Evolutionary conservation across 2,113 vertebrate species (phyloP).

Genomic region (Thinocorus orbignyianus): DNA sequence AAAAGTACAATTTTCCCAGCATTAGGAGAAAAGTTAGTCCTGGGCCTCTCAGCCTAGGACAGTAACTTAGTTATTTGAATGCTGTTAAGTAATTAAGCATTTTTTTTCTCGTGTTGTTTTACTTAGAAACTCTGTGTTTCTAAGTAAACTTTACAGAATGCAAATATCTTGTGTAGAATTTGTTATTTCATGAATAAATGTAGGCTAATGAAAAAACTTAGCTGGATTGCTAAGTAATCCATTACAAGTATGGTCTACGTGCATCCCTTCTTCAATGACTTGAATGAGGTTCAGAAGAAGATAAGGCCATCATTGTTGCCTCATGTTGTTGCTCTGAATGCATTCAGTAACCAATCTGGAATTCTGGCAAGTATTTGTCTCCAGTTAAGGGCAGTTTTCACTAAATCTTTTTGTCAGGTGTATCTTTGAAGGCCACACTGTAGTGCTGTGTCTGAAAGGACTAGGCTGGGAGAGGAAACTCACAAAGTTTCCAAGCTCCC

Average conservation of each 20-base stretch:
- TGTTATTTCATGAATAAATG: neutral
- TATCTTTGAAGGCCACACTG: neutral
- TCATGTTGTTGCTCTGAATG: no score
- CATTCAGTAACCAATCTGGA: neutral
- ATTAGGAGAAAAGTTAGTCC: no score
- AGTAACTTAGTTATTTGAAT: neutral
- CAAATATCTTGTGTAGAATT: neutral
- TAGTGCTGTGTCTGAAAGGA: neutral
- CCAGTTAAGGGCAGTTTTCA: neutral
- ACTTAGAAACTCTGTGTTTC: neutral
- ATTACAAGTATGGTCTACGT: neutral
- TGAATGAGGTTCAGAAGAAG: neutral
- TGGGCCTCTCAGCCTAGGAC: no score
- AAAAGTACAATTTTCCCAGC: no score
- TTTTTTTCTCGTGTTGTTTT: neutral
- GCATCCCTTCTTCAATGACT: neutral
- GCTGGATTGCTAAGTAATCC: neutral
- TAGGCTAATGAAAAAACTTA: neutral
- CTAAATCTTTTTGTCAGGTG: neutral
- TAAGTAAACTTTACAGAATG: neutral
- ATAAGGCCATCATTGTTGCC: rapidly evolving
- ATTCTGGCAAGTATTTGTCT: neutral
- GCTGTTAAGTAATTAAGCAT: neutral
- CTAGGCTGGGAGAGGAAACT: neutral
- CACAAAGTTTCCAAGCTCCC: neutral